These are phyloP conservation scores for Rhopilema esculentum DNA, from an alignment of 30 jellyfish, hydroid and myxozoan genomes.

Conservation along the genomic window DNA sequence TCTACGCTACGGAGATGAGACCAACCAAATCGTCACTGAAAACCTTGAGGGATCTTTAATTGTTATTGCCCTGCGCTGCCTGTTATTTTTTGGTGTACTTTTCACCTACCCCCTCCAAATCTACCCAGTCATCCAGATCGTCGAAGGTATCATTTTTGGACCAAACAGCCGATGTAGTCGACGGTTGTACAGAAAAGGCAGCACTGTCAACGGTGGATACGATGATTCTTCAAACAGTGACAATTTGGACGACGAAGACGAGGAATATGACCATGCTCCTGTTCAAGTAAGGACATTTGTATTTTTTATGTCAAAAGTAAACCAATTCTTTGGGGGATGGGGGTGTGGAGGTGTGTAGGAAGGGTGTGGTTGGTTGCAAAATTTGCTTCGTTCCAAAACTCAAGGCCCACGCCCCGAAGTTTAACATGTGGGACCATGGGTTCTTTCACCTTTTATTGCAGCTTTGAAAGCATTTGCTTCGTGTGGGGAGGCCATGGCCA, in stretches of 20 bases:
- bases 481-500: too few relatives aligned
- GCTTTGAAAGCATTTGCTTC: too few relatives aligned
- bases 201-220: conserved; percentile 22
- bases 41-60: conserved; percentile 73
- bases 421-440: too few relatives aligned
- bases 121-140: conserved; percentile 90
- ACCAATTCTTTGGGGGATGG: too few relatives aligned
- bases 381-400: too few relatives aligned
- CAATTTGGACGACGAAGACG: conserved; percentile 8
- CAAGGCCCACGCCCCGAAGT: too few relatives aligned
- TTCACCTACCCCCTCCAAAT: conserved; percentile 97
- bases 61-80: conserved; percentile 78
- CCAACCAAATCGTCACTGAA: conserved; percentile 93
- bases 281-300: background rate
- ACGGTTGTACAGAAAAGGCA: conserved; percentile 20
- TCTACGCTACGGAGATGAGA: conserved; percentile 85
- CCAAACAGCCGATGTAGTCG: conserved; percentile 47
- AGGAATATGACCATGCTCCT: background rate
- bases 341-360: too few relatives aligned
- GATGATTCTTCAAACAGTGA: conserved; percentile 19
- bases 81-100: conserved; percentile 91
- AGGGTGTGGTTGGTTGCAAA: too few relatives aligned
- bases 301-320: too few relatives aligned
- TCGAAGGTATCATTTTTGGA: conserved; percentile 73
- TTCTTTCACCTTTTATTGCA: too few relatives aligned